A percentile compares a stretch with the other conserved stretches of the same genome.
Evolutionary conservation across 2,113 vertebrate species (phyloP).

Genomic region (Cinclus mexicanus): DNA sequence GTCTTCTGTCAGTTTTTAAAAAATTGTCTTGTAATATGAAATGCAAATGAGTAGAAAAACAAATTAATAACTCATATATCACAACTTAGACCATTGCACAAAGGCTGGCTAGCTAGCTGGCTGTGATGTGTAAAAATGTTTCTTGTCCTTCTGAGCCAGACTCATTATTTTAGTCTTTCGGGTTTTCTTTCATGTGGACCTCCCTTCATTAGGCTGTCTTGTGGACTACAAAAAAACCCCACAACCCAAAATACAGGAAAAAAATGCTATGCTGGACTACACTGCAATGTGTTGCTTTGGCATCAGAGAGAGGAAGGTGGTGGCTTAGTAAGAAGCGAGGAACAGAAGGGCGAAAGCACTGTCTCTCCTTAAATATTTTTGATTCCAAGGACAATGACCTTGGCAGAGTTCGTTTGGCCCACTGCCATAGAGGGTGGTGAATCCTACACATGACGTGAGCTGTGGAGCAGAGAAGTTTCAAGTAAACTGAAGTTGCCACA

Average conservation of each 20-base stretch:
- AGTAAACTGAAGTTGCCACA: neutral
- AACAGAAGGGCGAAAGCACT: neutral
- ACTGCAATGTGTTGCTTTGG: neutral
- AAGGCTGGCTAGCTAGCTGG: neutral
- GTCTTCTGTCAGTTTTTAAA: neutral
- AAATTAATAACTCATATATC: slow-evolving; percentile 12
- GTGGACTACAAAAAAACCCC: neutral
- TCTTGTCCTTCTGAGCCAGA: slow-evolving; percentile 34
- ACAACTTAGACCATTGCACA: neutral
- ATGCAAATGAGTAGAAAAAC: slow-evolving; percentile 6
- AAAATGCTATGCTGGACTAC: neutral
- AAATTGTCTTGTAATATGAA: neutral
- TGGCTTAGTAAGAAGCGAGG: neutral
- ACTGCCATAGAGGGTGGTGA: neutral
- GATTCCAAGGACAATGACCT: neutral
- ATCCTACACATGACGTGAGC: neutral
- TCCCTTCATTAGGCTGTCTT: slow-evolving; percentile 37
- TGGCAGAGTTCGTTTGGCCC: neutral
- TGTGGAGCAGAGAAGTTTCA: neutral
- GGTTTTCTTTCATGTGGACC: slow-evolving; percentile 59
- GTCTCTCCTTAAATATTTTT: neutral
- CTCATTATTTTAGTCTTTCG: slow-evolving; percentile 32
- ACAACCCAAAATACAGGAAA: neutral
- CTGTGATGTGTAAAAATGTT: slow-evolving; percentile 17
- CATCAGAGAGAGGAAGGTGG: neutral